These are phyloP conservation scores for Apolygus lucorum DNA, from an alignment of 1,140 invertebrate genomes.

Conservation along the genomic window DNA sequence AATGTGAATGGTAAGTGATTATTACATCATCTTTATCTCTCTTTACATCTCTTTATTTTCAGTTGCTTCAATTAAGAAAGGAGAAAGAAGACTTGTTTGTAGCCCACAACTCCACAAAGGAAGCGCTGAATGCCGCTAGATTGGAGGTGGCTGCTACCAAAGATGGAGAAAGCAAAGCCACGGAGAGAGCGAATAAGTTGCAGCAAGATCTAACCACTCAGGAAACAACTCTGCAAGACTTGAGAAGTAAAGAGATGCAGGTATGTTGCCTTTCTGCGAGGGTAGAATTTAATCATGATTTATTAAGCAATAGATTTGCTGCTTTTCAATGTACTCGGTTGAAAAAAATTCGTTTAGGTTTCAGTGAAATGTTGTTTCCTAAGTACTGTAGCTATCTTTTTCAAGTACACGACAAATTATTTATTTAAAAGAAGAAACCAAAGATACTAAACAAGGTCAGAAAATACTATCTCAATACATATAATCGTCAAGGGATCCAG, in stretches of 20 bases:
- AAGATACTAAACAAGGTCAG: too few species aligned
- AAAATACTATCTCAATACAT: too few species aligned
- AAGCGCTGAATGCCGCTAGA: conserved; percentile 45
- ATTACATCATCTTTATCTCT: background rate
- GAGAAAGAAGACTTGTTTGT: conserved; percentile 42
- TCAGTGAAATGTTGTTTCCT: too few species aligned
- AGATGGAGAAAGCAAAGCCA: conserved; percentile 46
- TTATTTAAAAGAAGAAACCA: too few species aligned
- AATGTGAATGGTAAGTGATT: background rate
- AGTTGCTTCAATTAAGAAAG: conserved; percentile 39
- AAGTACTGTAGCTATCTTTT: too few species aligned
- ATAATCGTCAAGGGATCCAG: too few species aligned
- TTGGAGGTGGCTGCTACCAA: conserved; percentile 43
- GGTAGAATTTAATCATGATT: too few species aligned
- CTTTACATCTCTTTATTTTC: background rate
- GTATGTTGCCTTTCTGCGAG: conserved; percentile 30
- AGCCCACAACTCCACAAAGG: conserved; percentile 38
- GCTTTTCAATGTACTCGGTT: too few species aligned
- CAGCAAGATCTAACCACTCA: conserved; percentile 61
- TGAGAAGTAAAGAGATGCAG: conserved; percentile 63
- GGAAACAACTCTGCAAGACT: conserved; percentile 58
- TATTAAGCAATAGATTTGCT: too few species aligned
- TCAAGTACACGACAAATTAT: too few species aligned
- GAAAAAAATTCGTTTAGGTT: too few species aligned
- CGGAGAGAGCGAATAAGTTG: conserved; percentile 51